Evolutionary conservation across 2,888 invertebrate genomes (phyloP).

Genomic region (Macaria notata): DNA sequence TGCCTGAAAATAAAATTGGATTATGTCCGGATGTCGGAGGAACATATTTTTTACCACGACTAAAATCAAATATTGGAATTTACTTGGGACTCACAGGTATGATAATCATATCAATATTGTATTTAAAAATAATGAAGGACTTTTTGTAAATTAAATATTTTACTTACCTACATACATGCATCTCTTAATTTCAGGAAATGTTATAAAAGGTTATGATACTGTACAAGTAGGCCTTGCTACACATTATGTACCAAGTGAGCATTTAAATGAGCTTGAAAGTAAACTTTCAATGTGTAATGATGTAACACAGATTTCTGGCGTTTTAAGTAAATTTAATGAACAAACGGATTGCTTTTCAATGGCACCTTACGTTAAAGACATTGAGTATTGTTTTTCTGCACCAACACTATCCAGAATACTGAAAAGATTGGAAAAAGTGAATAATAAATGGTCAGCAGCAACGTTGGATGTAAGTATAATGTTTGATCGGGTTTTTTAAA

Average conservation of each 20-base stretch:
- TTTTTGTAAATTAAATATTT: too few species aligned
- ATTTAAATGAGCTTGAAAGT: not conserved
- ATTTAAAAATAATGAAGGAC: too few species aligned
- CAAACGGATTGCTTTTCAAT: not conserved
- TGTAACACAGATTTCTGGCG: not conserved
- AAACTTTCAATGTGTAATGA: not conserved
- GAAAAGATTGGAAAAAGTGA: not conserved
- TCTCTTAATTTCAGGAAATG: not conserved
- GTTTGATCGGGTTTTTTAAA: too few species aligned
- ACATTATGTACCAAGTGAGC: constrained; percentile 1
- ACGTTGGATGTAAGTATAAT: not conserved
- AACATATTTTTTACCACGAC: constrained; percentile 92
- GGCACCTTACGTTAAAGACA: not conserved
- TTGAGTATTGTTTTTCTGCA: constrained; percentile 2
- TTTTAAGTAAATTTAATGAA: not conserved
- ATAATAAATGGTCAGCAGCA: constrained; percentile 1
- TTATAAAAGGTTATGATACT: not conserved
- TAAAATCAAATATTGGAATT: constrained; percentile 65
- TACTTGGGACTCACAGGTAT: not conserved
- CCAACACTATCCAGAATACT: not conserved
- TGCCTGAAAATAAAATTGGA: constrained; percentile 99
- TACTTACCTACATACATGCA: too few species aligned
- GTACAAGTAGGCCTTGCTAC: not conserved
- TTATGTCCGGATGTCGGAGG: constrained; percentile 98
- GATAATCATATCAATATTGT: not conserved